Conservation (phyloP, 2,888 invertebrate species). For the Monochamus alternatus region DNA sequence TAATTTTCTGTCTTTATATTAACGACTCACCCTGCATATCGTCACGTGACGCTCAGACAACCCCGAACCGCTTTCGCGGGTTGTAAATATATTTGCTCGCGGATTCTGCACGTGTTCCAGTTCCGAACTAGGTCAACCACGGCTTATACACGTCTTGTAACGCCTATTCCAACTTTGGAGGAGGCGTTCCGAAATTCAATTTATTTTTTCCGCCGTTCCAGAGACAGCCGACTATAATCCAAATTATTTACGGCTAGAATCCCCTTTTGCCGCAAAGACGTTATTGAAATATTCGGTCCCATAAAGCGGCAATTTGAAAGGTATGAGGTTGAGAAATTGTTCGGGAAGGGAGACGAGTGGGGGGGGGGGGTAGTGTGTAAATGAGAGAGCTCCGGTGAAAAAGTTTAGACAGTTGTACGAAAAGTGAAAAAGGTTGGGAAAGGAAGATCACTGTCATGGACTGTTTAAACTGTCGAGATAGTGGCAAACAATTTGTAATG, state of each 20-base stretch:
- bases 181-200: neutral
- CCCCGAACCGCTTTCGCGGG: too few relatives aligned
- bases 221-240: neutral
- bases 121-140: neutral
- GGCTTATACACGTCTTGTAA: neutral
- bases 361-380: neutral
- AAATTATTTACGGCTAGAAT: neutral
- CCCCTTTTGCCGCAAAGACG: neutral
- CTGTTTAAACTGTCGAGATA: too few relatives aligned
- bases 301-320: neutral
- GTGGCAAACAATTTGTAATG: too few relatives aligned
- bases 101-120: neutral
- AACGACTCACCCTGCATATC: too few relatives aligned
- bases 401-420: too few relatives aligned
- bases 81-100: neutral
- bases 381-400: too few relatives aligned
- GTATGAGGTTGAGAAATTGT: neutral
- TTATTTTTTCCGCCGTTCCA: neutral
- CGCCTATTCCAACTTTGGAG: too few relatives aligned
- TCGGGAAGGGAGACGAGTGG: neutral
- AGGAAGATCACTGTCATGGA: too few relatives aligned
- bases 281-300: neutral
- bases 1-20: too few relatives aligned
- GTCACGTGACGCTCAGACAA: too few relatives aligned
- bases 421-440: too few relatives aligned